These are phyloP conservation scores for Pterostichus madidus DNA, from an alignment of 2,888 invertebrate genomes.

Conservation along the genomic window DNA sequence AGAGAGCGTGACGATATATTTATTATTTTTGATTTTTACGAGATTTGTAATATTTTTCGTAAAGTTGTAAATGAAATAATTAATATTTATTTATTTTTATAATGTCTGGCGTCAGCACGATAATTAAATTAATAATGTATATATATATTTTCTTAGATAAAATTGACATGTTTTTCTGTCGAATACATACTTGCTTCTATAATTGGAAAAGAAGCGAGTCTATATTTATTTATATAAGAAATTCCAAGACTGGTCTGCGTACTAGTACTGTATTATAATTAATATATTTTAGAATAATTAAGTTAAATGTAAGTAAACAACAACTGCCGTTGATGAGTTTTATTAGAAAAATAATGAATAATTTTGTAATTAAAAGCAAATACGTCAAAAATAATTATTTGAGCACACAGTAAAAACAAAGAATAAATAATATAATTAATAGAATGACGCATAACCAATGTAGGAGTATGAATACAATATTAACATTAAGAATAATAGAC, in stretches of 20 bases:
- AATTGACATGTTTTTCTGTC: too few relatives aligned
- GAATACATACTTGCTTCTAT: too few relatives aligned
- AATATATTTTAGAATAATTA: conserved; percentile 31
- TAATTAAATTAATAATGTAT: too few relatives aligned
- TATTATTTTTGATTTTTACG: too few relatives aligned
- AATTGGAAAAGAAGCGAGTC: too few relatives aligned
- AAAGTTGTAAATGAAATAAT: not conserved
- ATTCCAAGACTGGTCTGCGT: too few relatives aligned
- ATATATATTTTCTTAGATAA: too few relatives aligned
- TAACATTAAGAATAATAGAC: not conserved
- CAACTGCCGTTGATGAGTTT: conserved; percentile 4
- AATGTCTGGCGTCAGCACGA: too few relatives aligned
- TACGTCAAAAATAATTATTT: conserved; percentile 45
- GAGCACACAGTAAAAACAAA: conserved; percentile 18
- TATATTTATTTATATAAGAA: too few relatives aligned
- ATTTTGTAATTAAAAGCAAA: conserved; percentile 41
- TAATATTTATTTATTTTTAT: not conserved
- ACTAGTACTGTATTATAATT: not conserved
- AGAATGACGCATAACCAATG: conserved; percentile 35
- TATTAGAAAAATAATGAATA: conserved; percentile 17
- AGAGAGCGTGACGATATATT: too few relatives aligned
- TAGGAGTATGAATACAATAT: conserved; percentile 25
- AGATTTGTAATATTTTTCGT: too few relatives aligned
- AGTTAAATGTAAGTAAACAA: conserved; percentile 26
- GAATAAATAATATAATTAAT: conserved; percentile 46